Percentiles rank a stretch among this genome's conserved stretches.
phyloP scores from a whole-genome alignment of 2,113 vertebrate genomes.

The Albula glossodonta region DNA sequence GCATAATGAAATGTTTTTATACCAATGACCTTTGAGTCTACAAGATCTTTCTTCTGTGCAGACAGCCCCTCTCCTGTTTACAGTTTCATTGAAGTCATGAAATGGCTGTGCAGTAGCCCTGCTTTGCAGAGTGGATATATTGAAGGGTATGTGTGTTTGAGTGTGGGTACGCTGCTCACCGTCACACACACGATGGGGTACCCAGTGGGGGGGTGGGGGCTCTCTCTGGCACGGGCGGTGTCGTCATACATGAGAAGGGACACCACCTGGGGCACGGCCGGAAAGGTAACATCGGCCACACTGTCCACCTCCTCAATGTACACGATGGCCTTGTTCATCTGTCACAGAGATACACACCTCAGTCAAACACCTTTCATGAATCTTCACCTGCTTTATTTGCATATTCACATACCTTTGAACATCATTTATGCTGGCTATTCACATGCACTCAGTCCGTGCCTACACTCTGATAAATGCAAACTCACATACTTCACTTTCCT shows the following conservation, averaged over 20 bases:
- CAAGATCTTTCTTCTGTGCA: too few species aligned
- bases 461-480: too few species aligned
- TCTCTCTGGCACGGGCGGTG: slow-evolving; percentile 64
- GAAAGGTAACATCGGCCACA: slow-evolving; percentile 76
- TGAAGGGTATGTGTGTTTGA: too few species aligned
- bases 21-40: too few species aligned
- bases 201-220: slow-evolving; percentile 64
- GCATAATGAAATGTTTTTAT: too few species aligned
- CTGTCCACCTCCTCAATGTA: slow-evolving; percentile 82
- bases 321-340: slow-evolving; percentile 79
- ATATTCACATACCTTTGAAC: background rate
- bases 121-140: background rate
- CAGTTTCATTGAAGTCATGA: too few species aligned
- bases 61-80: too few species aligned
- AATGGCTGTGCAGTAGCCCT: background rate
- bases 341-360: background rate
- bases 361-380: background rate
- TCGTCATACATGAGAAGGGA: slow-evolving; percentile 74
- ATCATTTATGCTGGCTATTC: too few species aligned
- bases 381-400: background rate
- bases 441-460: too few species aligned
- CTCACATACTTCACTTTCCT: too few species aligned
- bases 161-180: slow-evolving; percentile 46
- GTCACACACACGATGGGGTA: slow-evolving; percentile 78
- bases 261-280: slow-evolving; percentile 74